Evolutionary conservation across 1,140 invertebrate species (phyloP).

Genomic region (Andrena cerasifolii): DNA sequence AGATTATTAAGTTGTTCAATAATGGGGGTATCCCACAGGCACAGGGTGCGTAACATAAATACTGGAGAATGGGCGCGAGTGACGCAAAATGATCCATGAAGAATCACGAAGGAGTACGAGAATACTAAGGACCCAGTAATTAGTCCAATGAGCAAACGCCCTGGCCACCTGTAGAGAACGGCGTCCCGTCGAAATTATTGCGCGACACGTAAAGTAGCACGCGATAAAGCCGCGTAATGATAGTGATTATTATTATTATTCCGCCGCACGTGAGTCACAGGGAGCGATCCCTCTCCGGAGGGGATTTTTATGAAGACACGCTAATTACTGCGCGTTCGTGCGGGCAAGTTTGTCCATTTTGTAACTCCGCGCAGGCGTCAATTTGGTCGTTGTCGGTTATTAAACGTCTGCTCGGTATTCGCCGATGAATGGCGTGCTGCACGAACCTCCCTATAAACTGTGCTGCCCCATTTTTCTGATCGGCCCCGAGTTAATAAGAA

Average conservation of each 20-base stretch:
- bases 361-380: neutral
- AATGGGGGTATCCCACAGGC: neutral
- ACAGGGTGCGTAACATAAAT: neutral
- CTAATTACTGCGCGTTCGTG: conserved; percentile 26
- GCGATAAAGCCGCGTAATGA: conserved; percentile 35
- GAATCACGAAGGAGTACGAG: neutral
- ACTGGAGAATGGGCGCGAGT: neutral
- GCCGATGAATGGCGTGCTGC: neutral
- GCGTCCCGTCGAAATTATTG: conserved; percentile 12
- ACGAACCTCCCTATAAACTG: neutral
- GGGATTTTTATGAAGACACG: conserved; percentile 36
- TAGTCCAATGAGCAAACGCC: conserved; percentile 47
- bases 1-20: too few species aligned
- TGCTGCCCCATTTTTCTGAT: neutral
- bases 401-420: conserved; percentile 2
- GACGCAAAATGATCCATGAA: neutral
- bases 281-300: neutral
- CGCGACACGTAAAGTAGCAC: conserved; percentile 24
- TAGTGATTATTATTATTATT: conserved; percentile 43
- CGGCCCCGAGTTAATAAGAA: neutral
- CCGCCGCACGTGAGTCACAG: conserved; percentile 9
- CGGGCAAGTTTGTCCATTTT: conserved; percentile 2
- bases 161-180: conserved; percentile 15
- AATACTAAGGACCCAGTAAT: conserved; percentile 22
- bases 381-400: conserved; percentile 26